Conservation (phyloP, 2,888 invertebrate species). For the Syrista parreyssii region DNA sequence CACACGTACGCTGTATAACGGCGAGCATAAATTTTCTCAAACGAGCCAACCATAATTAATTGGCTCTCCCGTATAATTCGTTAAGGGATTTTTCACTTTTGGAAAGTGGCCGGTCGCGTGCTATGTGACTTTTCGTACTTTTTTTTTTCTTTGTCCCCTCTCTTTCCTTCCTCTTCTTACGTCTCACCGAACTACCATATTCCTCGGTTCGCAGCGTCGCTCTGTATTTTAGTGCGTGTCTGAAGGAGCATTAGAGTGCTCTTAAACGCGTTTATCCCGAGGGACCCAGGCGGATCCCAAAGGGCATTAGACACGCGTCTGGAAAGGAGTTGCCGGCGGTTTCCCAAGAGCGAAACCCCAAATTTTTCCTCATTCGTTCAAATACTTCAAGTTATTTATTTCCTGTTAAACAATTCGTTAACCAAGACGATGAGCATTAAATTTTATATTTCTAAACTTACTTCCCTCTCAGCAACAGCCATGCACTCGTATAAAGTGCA, state of each 20-base stretch:
- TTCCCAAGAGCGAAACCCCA: conserved; percentile 1
- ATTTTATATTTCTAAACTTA: neutral
- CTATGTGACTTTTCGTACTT: neutral
- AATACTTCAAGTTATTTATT: neutral
- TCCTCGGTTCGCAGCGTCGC: neutral
- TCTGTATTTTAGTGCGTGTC: neutral
- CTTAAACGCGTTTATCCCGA: conserved; percentile 2
- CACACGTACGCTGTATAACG: neutral
- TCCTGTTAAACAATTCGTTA: neutral
- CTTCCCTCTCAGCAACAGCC: neutral
- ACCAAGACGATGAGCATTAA: neutral
- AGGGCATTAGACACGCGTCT: conserved; percentile 24
- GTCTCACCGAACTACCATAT: neutral
- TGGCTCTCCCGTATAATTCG: conserved; percentile 1
- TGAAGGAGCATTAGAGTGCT: conserved; percentile 9
- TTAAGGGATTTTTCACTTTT: neutral
- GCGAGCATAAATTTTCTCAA: conserved; percentile 1
- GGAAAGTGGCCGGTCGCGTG: neutral
- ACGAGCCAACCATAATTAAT: neutral
- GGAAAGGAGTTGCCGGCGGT: conserved; percentile 13
- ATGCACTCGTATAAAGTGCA: neutral
- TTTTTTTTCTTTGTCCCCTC: neutral
- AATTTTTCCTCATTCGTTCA: neutral
- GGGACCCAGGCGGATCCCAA: conserved; percentile 4
- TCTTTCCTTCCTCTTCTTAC: neutral